phyloP scores from a whole-genome alignment of 2,888 invertebrate species.

The Nebria brevicollis region DNA sequence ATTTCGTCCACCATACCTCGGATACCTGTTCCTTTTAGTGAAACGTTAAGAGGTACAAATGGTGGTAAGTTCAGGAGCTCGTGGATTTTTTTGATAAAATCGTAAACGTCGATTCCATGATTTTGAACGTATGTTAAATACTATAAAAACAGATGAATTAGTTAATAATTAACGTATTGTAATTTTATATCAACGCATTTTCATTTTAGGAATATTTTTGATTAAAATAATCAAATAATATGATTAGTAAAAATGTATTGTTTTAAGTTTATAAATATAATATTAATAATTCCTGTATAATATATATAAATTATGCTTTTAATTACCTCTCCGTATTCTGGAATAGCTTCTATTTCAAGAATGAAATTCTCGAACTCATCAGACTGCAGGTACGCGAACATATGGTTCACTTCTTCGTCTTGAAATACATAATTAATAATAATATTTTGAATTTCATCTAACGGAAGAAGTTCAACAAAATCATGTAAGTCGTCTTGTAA shows the following conservation, averaged over 20 bases:
- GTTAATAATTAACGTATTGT: not conserved
- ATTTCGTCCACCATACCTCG: conserved; percentile 53
- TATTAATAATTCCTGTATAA: no score
- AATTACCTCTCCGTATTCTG: conserved; percentile 45
- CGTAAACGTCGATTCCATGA: conserved; percentile 54
- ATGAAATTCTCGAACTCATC: conserved; percentile 52
- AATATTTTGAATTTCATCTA: conserved; percentile 51
- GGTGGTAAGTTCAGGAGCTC: conserved; percentile 50
- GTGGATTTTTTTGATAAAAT: conserved; percentile 53
- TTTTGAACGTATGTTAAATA: conserved; percentile 54
- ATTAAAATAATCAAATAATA: no score
- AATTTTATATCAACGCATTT: no score
- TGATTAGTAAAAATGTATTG: no score
- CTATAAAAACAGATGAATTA: conserved; percentile 1
- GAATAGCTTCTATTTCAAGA: conserved; percentile 44
- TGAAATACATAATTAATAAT: conserved; percentile 49
- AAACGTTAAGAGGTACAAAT: conserved; percentile 24
- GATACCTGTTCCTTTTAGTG: conserved; percentile 48
- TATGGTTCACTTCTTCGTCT: conserved; percentile 52
- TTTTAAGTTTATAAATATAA: no score
- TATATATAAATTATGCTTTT: no score
- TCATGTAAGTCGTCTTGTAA: conserved; percentile 32
- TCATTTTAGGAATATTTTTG: no score
- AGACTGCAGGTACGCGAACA: conserved; percentile 52
- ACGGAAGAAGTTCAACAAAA: conserved; percentile 51